These are phyloP conservation scores for Nicator chloris DNA, from an alignment of 2,113 vertebrate genomes.

Conservation along the genomic window DNA sequence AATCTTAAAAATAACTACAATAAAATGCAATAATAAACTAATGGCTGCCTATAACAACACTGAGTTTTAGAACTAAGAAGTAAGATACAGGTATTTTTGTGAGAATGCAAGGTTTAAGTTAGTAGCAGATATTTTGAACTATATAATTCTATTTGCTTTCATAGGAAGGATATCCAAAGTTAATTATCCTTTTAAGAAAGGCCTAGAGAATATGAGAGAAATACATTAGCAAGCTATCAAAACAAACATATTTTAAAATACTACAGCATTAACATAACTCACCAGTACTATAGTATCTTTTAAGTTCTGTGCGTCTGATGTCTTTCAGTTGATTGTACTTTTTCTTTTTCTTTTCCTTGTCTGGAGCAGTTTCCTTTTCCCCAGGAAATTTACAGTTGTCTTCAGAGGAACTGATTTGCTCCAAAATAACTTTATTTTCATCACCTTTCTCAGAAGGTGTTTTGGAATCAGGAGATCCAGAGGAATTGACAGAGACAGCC, in stretches of 20 bases:
- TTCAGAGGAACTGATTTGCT: constrained; percentile 64
- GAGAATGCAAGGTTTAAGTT: background rate
- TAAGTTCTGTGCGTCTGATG: constrained; percentile 76
- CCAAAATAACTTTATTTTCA: constrained; percentile 61
- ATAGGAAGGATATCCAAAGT: background rate
- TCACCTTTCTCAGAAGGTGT: constrained; percentile 68
- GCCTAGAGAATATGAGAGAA: background rate
- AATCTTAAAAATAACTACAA: background rate
- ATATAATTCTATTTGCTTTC: background rate
- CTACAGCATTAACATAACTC: background rate
- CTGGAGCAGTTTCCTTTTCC: constrained; percentile 61
- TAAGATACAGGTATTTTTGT: background rate
- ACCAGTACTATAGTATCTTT: constrained; percentile 75
- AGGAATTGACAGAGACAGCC: constrained; percentile 33
- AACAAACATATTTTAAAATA: background rate
- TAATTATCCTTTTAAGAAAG: background rate
- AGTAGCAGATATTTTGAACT: background rate
- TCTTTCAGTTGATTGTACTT: constrained; percentile 77
- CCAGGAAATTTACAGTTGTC: constrained; percentile 62
- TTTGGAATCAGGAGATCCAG: constrained; percentile 39
- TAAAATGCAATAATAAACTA: background rate
- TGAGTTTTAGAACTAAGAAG: background rate
- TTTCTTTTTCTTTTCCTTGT: constrained; percentile 79
- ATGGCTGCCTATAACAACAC: background rate
- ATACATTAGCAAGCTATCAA: background rate